Conservation (phyloP, 2,113 vertebrate genomes). For the Castor canadensis region DNA sequence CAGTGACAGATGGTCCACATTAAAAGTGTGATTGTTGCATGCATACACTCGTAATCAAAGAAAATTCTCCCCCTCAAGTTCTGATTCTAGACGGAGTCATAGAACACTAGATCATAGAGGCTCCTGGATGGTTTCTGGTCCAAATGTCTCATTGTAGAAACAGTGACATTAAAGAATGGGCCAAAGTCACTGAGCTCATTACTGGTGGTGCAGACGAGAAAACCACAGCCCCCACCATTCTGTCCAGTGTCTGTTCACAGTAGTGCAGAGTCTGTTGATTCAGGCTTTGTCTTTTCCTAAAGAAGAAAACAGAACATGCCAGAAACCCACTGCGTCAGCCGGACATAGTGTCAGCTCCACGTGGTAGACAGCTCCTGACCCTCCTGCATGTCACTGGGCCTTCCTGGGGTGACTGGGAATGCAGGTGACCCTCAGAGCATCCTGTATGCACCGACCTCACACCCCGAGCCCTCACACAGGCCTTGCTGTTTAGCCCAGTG, state of each 20-base stretch:
- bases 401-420: background rate
- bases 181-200: background rate
- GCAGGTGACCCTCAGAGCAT: background rate
- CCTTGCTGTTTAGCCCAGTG: background rate
- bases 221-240: background rate
- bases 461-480: background rate
- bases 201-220: background rate
- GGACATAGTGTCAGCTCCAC: too few species aligned
- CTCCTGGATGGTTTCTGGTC: background rate
- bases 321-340: background rate
- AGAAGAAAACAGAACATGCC: background rate
- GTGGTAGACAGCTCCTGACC: background rate
- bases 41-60: background rate
- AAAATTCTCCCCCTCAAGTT: background rate
- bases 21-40: background rate
- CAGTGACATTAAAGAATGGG: background rate
- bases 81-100: constrained; percentile 25
- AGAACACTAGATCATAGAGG: background rate
- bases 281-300: background rate
- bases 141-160: background rate
- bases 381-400: background rate
- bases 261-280: background rate
- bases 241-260: background rate
- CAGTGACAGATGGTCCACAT: constrained; percentile 60
- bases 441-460: too few species aligned